These are phyloP conservation scores for Dinomys branickii DNA, from an alignment of 2,113 vertebrate species.

Conservation along the genomic window DNA sequence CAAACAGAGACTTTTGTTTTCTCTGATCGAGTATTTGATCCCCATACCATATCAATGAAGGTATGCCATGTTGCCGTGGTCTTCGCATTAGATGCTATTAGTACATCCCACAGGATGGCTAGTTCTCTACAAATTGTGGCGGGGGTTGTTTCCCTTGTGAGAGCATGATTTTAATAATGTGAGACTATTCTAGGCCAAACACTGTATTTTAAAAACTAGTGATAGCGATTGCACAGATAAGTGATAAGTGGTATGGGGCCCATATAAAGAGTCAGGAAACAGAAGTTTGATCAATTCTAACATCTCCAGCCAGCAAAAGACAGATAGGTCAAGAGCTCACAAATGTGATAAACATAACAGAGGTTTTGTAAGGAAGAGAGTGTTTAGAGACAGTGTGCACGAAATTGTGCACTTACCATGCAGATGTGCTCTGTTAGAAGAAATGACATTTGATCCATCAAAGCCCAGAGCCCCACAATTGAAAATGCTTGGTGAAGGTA, in stretches of 20 bases:
- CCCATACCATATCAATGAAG: neutral
- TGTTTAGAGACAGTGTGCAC: neutral
- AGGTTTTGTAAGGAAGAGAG: neutral
- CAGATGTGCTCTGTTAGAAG: neutral
- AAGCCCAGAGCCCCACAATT: neutral
- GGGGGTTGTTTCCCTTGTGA: neutral
- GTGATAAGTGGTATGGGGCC: neutral
- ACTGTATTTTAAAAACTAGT: conserved; percentile 17
- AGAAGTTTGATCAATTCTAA: conserved; percentile 33
- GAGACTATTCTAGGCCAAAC: neutral
- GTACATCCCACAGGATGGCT: neutral
- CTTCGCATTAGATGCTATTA: neutral
- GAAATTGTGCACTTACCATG: neutral
- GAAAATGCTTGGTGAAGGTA: neutral
- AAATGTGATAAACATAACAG: neutral
- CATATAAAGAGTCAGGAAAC: neutral
- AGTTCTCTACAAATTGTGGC: neutral
- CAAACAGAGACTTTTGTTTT: conserved; percentile 18
- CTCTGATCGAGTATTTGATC: conserved; percentile 18
- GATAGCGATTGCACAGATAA: neutral
- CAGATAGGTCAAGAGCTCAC: neutral
- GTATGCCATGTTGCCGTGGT: neutral
- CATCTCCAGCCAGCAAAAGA: conserved; percentile 22
- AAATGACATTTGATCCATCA: conserved; percentile 26
- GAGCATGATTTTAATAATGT: neutral